A percentile compares a stretch with the other conserved stretches of the same genome.
Conservation (phyloP, 2,888 invertebrate species). For the Drosophila ochracea region DNA sequence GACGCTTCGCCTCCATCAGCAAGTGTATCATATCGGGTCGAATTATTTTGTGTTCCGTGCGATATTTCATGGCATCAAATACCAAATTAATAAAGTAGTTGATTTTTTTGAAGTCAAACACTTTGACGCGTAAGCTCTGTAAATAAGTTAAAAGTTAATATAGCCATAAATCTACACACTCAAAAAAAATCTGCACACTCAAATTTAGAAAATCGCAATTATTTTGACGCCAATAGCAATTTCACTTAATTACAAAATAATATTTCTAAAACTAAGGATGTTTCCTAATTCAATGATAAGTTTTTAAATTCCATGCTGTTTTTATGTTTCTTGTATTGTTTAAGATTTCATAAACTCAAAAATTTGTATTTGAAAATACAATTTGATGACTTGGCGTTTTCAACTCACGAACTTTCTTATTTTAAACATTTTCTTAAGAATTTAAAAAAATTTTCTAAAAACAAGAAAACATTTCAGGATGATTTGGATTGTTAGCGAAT, state of each 20-base stretch:
- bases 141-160: background rate
- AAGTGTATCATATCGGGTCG: constrained; percentile 87
- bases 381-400: background rate
- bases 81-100: constrained; percentile 85
- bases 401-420: background rate
- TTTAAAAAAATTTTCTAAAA: background rate
- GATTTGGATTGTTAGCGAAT: background rate
- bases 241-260: background rate
- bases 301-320: background rate
- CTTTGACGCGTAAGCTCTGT: constrained; percentile 61
- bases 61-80: constrained; percentile 84
- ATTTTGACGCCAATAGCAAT: background rate
- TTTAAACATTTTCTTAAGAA: background rate
- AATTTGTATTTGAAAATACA: background rate
- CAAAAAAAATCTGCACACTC: too few relatives aligned
- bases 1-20: constrained; percentile 85
- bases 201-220: background rate
- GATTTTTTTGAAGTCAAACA: constrained; percentile 80
- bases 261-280: background rate
- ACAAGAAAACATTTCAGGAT: background rate
- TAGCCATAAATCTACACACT: background rate
- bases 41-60: constrained; percentile 85
- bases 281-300: background rate
- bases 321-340: background rate
- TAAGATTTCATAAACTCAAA: background rate